Percentiles rank a stretch among this genome's conserved stretches.
Conservation (phyloP, 2,888 invertebrate genomes). For the Acleris cristana region DNA sequence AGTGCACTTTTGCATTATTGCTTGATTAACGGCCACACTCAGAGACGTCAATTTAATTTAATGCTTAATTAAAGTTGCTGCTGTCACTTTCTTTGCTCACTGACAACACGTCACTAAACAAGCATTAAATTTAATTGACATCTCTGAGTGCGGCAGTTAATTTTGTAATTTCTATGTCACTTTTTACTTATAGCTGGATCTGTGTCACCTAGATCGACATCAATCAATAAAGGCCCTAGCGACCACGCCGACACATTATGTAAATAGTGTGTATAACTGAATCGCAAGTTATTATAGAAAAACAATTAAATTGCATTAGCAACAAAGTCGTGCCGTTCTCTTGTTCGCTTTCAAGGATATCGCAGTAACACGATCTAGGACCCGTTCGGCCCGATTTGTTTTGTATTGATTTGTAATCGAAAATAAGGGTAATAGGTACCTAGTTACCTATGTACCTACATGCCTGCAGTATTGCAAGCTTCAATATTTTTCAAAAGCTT, state of each 20-base stretch:
- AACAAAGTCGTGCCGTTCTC: slow-evolving; percentile 52
- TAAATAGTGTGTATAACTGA: neutral
- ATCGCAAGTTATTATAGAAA: neutral
- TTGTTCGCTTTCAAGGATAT: slow-evolving; percentile 60
- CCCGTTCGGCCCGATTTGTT: slow-evolving; percentile 22
- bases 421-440: neutral
- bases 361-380: slow-evolving; percentile 30
- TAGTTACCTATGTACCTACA: no score
- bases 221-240: no score
- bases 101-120: no score
- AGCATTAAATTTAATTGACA: no score
- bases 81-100: no score
- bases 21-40: no score
- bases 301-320: slow-evolving; percentile 27
- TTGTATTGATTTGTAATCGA: neutral
- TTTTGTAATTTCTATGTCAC: no score
- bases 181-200: neutral
- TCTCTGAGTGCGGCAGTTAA: no score
- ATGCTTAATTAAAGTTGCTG: no score
- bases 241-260: neutral
- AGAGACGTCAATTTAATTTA: no score
- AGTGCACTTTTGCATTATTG: no score
- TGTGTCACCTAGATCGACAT: neutral
- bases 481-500: neutral
- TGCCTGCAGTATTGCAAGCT: neutral